These are phyloP conservation scores for Acanthosepion pharaonis DNA, from an alignment of 2,888 invertebrate genomes.

Conservation along the genomic window DNA sequence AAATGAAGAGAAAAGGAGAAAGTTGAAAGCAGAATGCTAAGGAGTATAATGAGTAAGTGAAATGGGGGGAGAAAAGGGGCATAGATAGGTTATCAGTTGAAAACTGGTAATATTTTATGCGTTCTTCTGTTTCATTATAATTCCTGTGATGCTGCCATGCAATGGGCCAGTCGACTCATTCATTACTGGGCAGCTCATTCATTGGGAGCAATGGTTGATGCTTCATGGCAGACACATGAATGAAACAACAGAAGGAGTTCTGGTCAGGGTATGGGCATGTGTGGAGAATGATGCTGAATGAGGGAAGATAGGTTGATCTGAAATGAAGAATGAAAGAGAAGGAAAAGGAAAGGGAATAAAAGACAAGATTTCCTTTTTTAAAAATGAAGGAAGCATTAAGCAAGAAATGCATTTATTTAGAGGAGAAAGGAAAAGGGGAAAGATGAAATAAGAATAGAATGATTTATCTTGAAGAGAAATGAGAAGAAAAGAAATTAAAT, in stretches of 20 bases:
- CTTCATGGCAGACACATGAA: neutral
- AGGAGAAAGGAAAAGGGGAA: neutral
- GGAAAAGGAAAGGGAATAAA: neutral
- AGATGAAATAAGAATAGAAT: neutral
- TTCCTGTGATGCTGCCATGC: neutral
- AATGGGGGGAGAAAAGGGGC: neutral
- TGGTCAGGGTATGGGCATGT: neutral
- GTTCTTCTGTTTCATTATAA: constrained; percentile 4
- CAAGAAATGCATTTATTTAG: neutral
- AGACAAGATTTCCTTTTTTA: neutral
- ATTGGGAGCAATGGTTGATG: neutral
- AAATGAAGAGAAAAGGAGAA: neutral
- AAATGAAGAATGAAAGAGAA: neutral
- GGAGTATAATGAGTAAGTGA: neutral
- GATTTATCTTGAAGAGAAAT: too few relatives aligned
- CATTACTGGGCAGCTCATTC: neutral
- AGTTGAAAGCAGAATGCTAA: neutral
- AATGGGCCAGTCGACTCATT: neutral
- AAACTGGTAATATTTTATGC: constrained; percentile 21
- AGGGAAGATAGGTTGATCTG: neutral
- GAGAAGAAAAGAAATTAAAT: neutral
- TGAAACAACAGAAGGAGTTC: constrained; percentile 33
- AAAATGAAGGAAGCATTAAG: too few relatives aligned
- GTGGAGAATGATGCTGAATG: neutral
- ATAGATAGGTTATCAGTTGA: constrained; percentile 33